These are phyloP conservation scores for Macropus fuliginosus DNA, from an alignment of 2,797 vertebrate species.

Conservation along the genomic window DNA sequence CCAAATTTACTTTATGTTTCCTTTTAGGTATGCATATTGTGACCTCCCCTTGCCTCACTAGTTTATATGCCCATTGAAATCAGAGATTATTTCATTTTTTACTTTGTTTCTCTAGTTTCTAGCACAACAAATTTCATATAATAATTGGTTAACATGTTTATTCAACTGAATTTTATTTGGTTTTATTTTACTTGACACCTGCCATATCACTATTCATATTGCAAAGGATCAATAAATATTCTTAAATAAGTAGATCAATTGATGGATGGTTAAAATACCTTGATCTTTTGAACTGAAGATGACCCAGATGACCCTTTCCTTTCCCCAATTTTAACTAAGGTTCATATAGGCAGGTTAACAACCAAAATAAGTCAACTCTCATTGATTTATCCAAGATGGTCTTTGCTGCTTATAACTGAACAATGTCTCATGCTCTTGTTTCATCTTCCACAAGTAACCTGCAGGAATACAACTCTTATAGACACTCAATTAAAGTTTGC, in stretches of 20 bases:
- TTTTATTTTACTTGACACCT: background rate
- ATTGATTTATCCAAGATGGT: too few species aligned
- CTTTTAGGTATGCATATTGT: background rate
- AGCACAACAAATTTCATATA: background rate
- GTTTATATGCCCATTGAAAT: background rate
- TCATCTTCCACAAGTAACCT: too few species aligned
- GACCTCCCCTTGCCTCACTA: background rate
- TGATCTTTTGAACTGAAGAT: background rate
- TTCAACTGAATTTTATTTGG: too few species aligned
- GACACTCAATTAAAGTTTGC: slow-evolving; percentile 20
- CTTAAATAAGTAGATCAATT: background rate
- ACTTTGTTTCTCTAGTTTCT: background rate
- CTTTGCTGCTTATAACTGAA: too few species aligned
- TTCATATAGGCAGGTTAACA: background rate
- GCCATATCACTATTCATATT: background rate
- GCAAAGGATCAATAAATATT: background rate
- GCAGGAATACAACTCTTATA: background rate
- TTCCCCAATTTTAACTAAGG: background rate
- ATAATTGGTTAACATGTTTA: background rate
- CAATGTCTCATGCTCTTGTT: too few species aligned
- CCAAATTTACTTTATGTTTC: background rate
- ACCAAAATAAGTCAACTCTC: too few species aligned
- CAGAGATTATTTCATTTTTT: background rate
- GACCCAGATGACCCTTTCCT: background rate
- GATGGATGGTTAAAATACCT: background rate